A percentile compares a stretch with the other conserved stretches of the same genome.
These are phyloP conservation scores for Ischnura elegans DNA, from an alignment of 2,888 invertebrate species.

Conservation along the genomic window DNA sequence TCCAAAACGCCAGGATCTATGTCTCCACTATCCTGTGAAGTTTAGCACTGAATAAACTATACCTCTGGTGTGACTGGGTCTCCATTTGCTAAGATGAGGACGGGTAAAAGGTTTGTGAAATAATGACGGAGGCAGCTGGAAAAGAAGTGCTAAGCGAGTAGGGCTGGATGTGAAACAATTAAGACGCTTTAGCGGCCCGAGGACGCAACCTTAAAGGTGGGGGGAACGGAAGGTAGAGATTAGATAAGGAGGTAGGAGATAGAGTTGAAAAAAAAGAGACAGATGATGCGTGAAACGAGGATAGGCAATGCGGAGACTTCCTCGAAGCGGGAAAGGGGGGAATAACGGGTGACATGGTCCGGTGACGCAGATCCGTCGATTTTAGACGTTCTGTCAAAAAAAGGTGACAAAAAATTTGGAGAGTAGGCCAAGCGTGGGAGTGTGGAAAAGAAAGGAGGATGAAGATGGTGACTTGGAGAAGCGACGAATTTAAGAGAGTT, in stretches of 20 bases:
- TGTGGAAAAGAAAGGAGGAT: not conserved
- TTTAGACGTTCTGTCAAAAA: not conserved
- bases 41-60: not conserved
- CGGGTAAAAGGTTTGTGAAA: not conserved
- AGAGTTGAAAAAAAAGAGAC: not conserved
- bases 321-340: not conserved
- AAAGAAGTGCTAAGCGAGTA: not conserved
- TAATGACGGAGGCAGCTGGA: not conserved
- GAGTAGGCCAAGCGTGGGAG: not conserved
- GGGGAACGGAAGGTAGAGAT: not conserved
- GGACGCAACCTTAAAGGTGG: not conserved
- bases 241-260: not conserved
- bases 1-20: too few species aligned
- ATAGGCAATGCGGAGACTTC: not conserved
- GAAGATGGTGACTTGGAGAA: not conserved
- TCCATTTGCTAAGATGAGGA: not conserved
- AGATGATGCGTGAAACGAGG: not conserved
- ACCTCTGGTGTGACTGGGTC: not conserved
- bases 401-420: not conserved
- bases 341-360: not conserved
- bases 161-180: not conserved
- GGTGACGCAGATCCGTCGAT: not conserved
- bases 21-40: not conserved
- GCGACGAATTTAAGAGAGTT: not conserved
- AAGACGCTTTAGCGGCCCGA: not conserved